Percentiles rank a stretch among this genome's conserved stretches.
phyloP scores from a whole-genome alignment of 2,113 vertebrate species.

The Gavia stellata region DNA sequence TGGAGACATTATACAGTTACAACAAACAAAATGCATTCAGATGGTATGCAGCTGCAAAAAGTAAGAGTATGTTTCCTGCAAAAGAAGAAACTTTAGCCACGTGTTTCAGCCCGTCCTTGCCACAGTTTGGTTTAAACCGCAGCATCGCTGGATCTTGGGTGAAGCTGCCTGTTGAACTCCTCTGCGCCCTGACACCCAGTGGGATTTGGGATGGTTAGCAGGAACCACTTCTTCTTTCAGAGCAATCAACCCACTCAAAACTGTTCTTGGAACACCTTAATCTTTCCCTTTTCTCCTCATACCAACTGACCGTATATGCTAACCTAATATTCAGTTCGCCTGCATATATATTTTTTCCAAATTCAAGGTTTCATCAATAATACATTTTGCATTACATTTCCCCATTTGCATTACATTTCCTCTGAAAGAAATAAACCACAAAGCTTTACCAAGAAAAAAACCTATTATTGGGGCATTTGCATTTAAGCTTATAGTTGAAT shows the following conservation, averaged over 20 bases:
- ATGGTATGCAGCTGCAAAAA: background rate
- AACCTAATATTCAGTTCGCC: background rate
- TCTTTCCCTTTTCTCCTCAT: background rate
- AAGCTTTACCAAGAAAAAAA: background rate
- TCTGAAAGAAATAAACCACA: background rate
- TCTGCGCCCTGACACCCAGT: rapidly evolving
- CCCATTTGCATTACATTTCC: background rate
- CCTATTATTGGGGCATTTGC: background rate
- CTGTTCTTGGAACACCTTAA: background rate
- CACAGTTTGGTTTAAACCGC: background rate
- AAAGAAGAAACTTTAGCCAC: background rate
- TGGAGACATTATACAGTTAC: background rate
- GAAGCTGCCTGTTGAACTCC: background rate
- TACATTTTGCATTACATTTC: background rate
- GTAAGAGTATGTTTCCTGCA: rapidly evolving
- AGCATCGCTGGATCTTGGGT: no score
- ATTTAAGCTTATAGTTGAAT: background rate
- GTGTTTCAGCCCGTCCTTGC: background rate
- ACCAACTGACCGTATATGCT: background rate
- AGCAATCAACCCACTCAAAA: background rate
- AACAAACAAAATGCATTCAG: background rate
- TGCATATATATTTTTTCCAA: background rate
- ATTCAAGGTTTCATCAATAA: background rate
- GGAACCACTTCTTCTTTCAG: background rate
- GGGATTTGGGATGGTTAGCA: background rate